Percentiles rank a stretch among this genome's conserved stretches.
Evolutionary conservation across 2,797 vertebrate species (phyloP).

Genomic region (Calcarius lapponicus): DNA sequence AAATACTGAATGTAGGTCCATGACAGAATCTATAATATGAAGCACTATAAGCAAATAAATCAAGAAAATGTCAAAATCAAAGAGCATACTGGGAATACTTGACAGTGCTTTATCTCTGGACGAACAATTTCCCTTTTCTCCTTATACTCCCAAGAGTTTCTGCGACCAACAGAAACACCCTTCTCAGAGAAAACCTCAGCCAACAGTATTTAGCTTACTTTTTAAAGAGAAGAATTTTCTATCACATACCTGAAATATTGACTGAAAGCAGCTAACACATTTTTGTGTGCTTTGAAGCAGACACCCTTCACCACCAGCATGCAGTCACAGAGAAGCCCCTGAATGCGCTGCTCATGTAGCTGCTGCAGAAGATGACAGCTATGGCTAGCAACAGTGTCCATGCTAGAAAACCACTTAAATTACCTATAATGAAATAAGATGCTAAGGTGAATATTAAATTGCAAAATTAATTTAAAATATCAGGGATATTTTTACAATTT

Average conservation of each 20-base stretch:
- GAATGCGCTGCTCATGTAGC: conserved; percentile 96
- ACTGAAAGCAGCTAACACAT: conserved; percentile 97
- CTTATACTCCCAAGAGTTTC: not conserved
- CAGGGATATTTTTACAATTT: not conserved
- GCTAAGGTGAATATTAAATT: not conserved
- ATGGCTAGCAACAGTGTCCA: conserved; percentile 90
- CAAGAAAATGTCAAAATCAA: not conserved
- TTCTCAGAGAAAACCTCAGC: not conserved
- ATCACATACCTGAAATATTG: conserved; percentile 91
- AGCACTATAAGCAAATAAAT: not conserved
- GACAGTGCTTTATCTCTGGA: not conserved
- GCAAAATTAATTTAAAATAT: not conserved
- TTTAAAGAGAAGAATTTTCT: not conserved
- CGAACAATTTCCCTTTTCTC: not conserved
- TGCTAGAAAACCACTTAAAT: conserved; percentile 70
- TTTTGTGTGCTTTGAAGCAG: conserved; percentile 98
- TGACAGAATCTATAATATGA: not conserved
- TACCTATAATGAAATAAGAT: conserved; percentile 49
- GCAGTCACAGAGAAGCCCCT: conserved; percentile 96
- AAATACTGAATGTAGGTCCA: not conserved
- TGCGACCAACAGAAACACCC: not conserved
- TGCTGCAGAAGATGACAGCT: conserved; percentile 97
- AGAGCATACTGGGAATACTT: not conserved
- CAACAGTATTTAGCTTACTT: not conserved
- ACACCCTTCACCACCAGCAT: conserved; percentile 96